Percentiles rank a stretch among this genome's conserved stretches.
Conservation (phyloP, 2,797 vertebrate genomes). For the Spea hammondii region DNA sequence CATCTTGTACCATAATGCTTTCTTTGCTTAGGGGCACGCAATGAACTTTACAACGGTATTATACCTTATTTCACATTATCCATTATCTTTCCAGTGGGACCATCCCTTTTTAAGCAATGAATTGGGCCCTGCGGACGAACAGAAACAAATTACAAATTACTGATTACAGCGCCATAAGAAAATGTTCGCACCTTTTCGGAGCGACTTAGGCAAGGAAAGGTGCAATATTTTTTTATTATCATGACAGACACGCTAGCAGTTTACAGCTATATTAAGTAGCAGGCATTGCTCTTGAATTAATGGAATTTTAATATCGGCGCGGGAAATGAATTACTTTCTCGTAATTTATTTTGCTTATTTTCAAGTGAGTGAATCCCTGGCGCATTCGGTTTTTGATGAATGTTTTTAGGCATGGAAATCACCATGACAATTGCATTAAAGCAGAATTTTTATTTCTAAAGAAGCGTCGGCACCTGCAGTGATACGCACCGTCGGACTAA, state of each 20-base stretch:
- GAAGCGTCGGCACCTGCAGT: conserved; percentile 16
- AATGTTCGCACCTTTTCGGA: not conserved
- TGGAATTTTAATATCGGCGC: not conserved
- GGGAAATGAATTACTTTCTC: not conserved
- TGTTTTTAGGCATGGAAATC: conserved; percentile 27
- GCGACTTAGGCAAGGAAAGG: not conserved
- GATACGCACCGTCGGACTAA: not conserved
- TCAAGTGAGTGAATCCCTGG: not conserved
- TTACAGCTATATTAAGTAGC: not conserved
- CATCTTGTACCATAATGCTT: not conserved
- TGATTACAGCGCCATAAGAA: not conserved
- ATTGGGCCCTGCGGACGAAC: not conserved
- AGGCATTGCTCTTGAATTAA: not conserved
- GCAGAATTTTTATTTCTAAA: conserved; percentile 22
- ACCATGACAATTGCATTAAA: conserved; percentile 37
- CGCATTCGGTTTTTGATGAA: conserved; percentile 20
- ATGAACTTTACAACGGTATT: not conserved
- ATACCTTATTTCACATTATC: not conserved
- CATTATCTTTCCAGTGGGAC: not conserved
- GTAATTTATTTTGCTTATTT: conserved; percentile 6
- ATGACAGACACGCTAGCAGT: not conserved
- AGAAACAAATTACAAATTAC: not conserved
- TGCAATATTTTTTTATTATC: conserved; percentile 6
- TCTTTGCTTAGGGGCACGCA: not conserved
- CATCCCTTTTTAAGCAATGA: not conserved